Base-by-base conservation (phyloP, 2,113 vertebrate species). In the Thalassoma bifasciatum region DNA sequence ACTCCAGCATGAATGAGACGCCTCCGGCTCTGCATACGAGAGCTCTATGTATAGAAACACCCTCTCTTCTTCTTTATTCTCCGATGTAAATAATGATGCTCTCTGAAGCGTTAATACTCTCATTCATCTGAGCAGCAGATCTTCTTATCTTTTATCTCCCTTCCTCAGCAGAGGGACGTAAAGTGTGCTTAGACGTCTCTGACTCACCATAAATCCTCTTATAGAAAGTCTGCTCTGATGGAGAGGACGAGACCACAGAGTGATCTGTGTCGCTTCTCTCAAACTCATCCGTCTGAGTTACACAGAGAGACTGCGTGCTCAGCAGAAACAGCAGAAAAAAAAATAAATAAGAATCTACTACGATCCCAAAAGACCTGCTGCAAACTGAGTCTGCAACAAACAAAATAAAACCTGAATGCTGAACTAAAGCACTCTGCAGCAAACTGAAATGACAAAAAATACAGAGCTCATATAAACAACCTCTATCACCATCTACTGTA, bases 1-100 rank as follows among this genome's bases (percentile, higher is more conserved):
- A 16, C 44, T 46, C 17, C 21, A 24, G 10, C 63, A 53, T 64
- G 70, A 72, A 72, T 64, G 50, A 47, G 17, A 1, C 10, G 40
- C 70, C 64, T 17, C 10, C 9, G 63, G 67, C 61, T 17, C n/a
- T 19, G 13, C 62, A 42, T 30, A 1, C 14, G n/a, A 76, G 11
- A 24, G 56, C 61, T 62, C 65, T 67, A 76, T 51, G 51, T 76
- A 72, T 72, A 72, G 56, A 76, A 69, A n/a, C 10, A 4, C 61
- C 34, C 40, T 71, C 38, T 65, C 37, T 51, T 66, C 17, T 23
- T 30, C 56, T 63, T 57, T 72, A 30, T 57, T 19, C 59, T 73
- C 11, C 1, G 36, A 47, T 67, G 80, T 68, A 61, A 58, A 62
- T 47, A 46, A 42, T 36, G 44, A 81, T 51, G 47, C 50, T 69